Base-by-base conservation (phyloP, 1,140 invertebrate species). In the Aphelinus certus region DNA sequence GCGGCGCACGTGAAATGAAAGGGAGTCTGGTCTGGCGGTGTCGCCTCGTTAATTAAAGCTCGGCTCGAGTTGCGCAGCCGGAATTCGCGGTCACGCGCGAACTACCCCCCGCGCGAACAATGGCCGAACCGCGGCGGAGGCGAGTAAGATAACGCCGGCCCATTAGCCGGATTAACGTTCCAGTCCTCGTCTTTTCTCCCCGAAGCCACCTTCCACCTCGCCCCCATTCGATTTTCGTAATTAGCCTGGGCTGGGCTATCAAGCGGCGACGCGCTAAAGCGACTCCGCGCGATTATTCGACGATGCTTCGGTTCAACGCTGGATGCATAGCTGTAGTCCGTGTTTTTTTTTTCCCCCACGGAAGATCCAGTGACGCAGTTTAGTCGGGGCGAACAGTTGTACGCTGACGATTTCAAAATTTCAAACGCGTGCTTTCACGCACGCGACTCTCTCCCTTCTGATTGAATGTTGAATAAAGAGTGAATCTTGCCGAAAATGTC, bases 151-250 rank as follows among this genome's bases (percentile, higher is more conserved):
- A 81, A 82, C 78, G 77, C 77, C 65, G 63, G 47, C 61, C 80
- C 78, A 82, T 83, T 81, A 82, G 80, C 65, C 80, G 78, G 82
- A 82, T 83, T 83, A 83, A 77, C 73, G 79, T 7, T 63, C 48
- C 26, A 26, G 26, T 51, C 10, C 73, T 78, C 80, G 70, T 71
- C 76, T 73, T 26, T 26, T 26, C 26, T 26, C 71, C 60, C 47
- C 71, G 66, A 62, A 42, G 55, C 56, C 73, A 64, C 78, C 26
- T n/a, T 6, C 56, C n/a, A n/a, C 56, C 26, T 26, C 56, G 56
- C 2, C 10, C 10, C 79, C 76, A 76, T 79, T 78, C 78, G 80
- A 78, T 78, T 79, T 81, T 79, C 76, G 64, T 72, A 71, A 77
- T 69, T 79, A 78, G 70, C 70, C 67, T 55, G 57, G 57, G 71